A percentile compares a stretch with the other conserved stretches of the same genome.
These are phyloP conservation scores for Synanthedon formicaeformis DNA, from an alignment of 2,888 invertebrate species.

Conservation along the genomic window DNA sequence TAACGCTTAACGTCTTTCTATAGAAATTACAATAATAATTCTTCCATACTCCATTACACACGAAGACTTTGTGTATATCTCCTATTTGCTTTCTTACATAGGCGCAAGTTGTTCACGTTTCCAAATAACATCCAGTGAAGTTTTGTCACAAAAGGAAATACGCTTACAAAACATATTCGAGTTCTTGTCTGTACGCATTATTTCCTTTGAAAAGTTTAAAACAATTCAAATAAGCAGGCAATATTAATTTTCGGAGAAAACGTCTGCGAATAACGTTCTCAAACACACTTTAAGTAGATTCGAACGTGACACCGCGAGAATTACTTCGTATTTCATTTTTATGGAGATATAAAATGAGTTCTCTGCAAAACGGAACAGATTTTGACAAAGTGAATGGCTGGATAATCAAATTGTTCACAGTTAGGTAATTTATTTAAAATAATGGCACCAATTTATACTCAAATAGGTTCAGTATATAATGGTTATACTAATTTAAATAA, in stretches of 20 bases:
- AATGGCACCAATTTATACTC: too few species aligned
- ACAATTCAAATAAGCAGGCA: neutral
- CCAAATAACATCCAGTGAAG: neutral
- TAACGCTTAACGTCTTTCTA: slow-evolving; percentile 25
- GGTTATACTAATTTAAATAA: too few species aligned
- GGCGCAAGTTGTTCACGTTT: too few species aligned
- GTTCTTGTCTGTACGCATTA: neutral
- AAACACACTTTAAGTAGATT: neutral
- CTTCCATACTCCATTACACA: slow-evolving; percentile 43
- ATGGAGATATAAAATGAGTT: neutral
- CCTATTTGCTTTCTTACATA: neutral
- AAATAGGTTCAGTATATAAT: too few species aligned
- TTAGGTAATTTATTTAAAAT: too few species aligned
- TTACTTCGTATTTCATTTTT: neutral
- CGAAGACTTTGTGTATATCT: slow-evolving; percentile 23
- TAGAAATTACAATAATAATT: slow-evolving; percentile 43
- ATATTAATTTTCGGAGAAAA: neutral
- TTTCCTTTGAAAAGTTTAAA: neutral
- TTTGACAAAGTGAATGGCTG: neutral
- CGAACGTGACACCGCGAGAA: neutral
- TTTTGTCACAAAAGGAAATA: neutral
- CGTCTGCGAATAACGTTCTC: neutral
- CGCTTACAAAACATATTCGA: neutral
- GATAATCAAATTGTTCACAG: neutral
- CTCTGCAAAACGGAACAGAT: neutral